phyloP scores from a whole-genome alignment of 2,113 vertebrate species.

The Chaetodon trifascialis region DNA sequence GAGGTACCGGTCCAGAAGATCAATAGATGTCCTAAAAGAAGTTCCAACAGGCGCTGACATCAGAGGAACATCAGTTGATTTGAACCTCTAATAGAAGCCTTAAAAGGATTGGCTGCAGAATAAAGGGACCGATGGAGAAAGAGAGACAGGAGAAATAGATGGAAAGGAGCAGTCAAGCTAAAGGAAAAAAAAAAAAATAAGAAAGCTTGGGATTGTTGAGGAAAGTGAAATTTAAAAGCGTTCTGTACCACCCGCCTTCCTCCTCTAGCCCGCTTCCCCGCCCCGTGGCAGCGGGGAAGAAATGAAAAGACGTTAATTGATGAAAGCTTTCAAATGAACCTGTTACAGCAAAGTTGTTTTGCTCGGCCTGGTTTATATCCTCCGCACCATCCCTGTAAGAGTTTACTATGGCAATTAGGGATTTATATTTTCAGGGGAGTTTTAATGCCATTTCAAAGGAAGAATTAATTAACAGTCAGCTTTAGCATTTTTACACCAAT shows the following conservation, averaged over 20 bases:
- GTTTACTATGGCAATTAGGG: slow-evolving; percentile 70
- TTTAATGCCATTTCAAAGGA: slow-evolving; percentile 79
- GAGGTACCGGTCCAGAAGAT: slow-evolving; percentile 27
- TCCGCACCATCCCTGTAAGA: slow-evolving; percentile 61
- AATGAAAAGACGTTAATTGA: slow-evolving; percentile 48
- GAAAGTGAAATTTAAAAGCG: slow-evolving; percentile 38
- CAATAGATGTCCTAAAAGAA: slow-evolving; percentile 49
- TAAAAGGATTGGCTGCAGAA: slow-evolving; percentile 58
- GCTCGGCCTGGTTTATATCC: slow-evolving; percentile 53
- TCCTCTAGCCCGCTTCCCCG: slow-evolving; percentile 28
- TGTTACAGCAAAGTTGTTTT: slow-evolving; percentile 69
- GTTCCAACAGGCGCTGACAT: slow-evolving; percentile 48
- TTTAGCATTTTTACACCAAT: slow-evolving; percentile 75
- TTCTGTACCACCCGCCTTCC: slow-evolving; percentile 26
- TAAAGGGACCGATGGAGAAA: slow-evolving; percentile 28
- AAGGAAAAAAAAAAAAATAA: slow-evolving; percentile 6
- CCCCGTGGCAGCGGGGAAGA: slow-evolving; percentile 46
- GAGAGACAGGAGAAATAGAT: not conserved
- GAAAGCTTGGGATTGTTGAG: slow-evolving; percentile 23
- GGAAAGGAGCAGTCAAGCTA: slow-evolving; percentile 5
- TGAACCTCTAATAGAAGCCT: slow-evolving; percentile 35
- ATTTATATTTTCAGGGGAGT: slow-evolving; percentile 77
- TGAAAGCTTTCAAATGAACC: slow-evolving; percentile 67
- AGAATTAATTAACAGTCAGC: slow-evolving; percentile 75
- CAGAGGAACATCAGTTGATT: slow-evolving; percentile 49